Conservation (phyloP, 92 coral and sea anemone species). For the Paramuricea clavata region DNA sequence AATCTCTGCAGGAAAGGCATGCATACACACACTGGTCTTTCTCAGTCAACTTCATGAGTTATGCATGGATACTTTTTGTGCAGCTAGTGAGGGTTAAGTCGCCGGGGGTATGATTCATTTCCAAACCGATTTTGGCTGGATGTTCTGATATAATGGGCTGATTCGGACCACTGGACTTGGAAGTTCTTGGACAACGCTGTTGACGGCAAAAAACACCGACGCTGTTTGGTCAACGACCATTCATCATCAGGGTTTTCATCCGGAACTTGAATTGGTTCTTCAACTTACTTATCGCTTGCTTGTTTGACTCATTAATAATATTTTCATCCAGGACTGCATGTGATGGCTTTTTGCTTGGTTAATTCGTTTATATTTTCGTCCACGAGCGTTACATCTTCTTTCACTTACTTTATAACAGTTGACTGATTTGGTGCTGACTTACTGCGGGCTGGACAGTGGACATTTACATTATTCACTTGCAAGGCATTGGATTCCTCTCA, state of each 20-base stretch:
- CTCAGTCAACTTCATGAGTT: conserved; percentile 4
- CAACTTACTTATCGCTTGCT: too few relatives aligned
- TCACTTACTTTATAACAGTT: conserved; percentile 4
- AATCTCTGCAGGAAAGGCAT: conserved; percentile 18
- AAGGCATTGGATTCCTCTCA: background rate
- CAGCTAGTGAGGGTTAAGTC: background rate
- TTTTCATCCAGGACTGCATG: background rate
- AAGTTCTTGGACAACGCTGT: background rate
- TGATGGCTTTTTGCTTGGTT: background rate
- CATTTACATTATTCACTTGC: background rate
- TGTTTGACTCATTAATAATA: background rate
- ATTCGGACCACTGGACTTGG: background rate
- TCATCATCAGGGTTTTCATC: conserved; percentile 6
- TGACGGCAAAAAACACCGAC: background rate
- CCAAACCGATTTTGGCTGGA: conserved; percentile 16
- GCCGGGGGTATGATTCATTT: conserved; percentile 1
- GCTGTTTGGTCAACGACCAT: background rate
- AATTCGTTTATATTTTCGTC: background rate
- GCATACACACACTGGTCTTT: conserved; percentile 16
- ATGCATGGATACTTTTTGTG: conserved; percentile 13
- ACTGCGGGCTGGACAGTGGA: background rate
- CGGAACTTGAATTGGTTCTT: background rate
- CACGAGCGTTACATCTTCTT: background rate
- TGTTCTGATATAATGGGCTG: conserved; percentile 1
- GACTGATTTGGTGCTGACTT: background rate